Conservation (phyloP, 2,888 invertebrate genomes). For the Argyresthia albistria region DNA sequence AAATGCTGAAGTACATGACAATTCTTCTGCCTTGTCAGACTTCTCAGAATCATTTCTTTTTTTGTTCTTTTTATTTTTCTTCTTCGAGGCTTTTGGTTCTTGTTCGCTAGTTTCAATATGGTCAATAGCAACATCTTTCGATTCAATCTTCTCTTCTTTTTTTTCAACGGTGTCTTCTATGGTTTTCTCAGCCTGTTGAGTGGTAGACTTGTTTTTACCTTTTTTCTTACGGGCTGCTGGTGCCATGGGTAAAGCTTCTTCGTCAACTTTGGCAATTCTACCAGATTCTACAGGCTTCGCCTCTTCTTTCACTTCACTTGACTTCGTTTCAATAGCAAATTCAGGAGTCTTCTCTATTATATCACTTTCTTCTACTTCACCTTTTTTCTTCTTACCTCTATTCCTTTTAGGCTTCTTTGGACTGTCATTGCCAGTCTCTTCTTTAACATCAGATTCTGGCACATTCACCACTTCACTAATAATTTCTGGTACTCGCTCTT, state of each 20-base stretch:
- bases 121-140: no score
- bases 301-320: neutral
- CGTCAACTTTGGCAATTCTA: constrained; percentile 5
- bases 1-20: constrained; percentile 39
- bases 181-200: constrained; percentile 8
- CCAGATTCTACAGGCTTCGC: neutral
- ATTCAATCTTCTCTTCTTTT: constrained; percentile 6
- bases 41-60: constrained; percentile 40
- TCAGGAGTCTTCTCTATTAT: neutral
- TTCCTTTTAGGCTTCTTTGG: constrained; percentile 64
- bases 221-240: constrained; percentile 51
- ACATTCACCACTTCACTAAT: constrained; percentile 19
- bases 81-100: constrained; percentile 31
- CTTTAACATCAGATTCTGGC: constrained; percentile 11
- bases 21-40: constrained; percentile 39
- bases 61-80: constrained; percentile 52
- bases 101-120: constrained; percentile 9
- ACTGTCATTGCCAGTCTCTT: constrained; percentile 20
- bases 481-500: constrained; percentile 25
- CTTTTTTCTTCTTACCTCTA: constrained; percentile 54
- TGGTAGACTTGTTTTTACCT: constrained; percentile 29
- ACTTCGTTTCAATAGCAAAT: neutral
- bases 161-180: constrained; percentile 3
- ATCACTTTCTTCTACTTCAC: constrained; percentile 14
- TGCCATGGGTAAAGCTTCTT: constrained; percentile 13